Evolutionary conservation across 2,888 invertebrate genomes (phyloP).

Genomic region (Cyaniris semiargus): DNA sequence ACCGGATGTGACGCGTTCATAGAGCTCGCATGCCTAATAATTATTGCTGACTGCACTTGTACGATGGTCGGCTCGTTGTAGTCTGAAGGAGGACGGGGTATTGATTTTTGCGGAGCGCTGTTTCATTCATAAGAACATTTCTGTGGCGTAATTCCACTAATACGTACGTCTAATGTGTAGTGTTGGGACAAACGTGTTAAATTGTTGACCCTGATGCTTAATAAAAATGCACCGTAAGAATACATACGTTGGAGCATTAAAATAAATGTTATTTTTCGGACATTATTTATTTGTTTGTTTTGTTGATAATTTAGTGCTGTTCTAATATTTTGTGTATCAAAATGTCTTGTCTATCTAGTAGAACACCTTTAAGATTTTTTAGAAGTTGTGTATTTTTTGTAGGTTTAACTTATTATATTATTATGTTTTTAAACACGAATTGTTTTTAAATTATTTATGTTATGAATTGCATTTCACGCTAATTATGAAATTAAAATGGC

Average conservation of each 20-base stretch:
- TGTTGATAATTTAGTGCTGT: background rate
- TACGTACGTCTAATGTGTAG: background rate
- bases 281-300: background rate
- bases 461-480: background rate
- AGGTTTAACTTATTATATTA: background rate
- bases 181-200: background rate
- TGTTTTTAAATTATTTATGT: background rate
- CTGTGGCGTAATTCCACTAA: background rate
- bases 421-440: background rate
- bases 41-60: background rate
- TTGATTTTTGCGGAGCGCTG: constrained; percentile 23
- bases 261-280: background rate
- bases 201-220: background rate
- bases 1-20: constrained; percentile 13
- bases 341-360: background rate
- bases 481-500: background rate
- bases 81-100: background rate
- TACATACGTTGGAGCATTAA: background rate
- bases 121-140: constrained; percentile 28
- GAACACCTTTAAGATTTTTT: background rate
- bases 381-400: background rate
- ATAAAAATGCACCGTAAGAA: constrained; percentile 23
- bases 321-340: background rate
- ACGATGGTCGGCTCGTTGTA: background rate
- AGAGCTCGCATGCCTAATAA: background rate